Conservation (phyloP, 2,888 invertebrate genomes). For the Spatulosminthurus flaviceps region DNA sequence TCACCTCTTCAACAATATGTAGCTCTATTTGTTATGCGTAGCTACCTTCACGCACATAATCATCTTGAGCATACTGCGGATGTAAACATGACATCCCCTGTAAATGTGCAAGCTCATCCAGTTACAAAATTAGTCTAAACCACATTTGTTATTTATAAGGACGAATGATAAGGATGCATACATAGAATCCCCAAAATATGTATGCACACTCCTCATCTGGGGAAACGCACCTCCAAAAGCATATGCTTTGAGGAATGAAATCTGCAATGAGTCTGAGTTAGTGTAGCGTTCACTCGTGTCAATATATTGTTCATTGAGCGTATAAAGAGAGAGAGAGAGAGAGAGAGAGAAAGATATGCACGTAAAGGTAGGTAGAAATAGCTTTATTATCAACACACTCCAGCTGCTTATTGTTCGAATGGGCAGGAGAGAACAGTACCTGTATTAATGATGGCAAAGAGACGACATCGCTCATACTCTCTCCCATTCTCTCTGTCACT, state of each 20-base stretch:
- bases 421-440: neutral
- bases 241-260: neutral
- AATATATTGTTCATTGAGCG: neutral
- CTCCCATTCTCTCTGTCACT: neutral
- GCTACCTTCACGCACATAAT: neutral
- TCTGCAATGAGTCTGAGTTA: too few species aligned
- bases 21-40: neutral
- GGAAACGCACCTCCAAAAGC: neutral
- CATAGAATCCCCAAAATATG: neutral
- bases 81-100: conserved; percentile 32
- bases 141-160: neutral
- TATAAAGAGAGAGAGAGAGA: too few species aligned
- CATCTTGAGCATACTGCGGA: neutral
- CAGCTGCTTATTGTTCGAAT: neutral
- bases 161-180: neutral
- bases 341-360: too few species aligned
- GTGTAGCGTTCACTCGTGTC: neutral
- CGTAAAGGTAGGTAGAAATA: too few species aligned
- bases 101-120: conserved; percentile 38
- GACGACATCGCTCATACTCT: neutral
- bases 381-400: neutral
- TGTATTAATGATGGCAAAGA: neutral
- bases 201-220: neutral
- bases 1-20: neutral
- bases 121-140: conserved; percentile 43